Base-by-base conservation (phyloP, 2,113 vertebrate species). In the Engraulis encrasicolus region DNA sequence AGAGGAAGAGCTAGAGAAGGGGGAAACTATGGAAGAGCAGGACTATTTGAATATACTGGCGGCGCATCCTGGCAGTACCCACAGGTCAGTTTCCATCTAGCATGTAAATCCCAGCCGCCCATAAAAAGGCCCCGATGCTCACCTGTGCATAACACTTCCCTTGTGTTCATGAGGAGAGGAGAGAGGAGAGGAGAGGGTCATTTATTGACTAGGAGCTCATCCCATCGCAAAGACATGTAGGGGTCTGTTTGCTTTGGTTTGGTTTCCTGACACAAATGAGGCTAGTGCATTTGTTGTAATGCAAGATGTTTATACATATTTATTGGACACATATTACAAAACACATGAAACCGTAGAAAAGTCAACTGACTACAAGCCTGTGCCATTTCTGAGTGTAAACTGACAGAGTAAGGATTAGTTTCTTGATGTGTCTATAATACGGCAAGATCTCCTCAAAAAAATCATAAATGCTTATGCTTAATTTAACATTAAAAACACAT, bases 21-120 rank as follows among this genome's bases (percentile, higher is more conserved):
- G 17, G 20, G 52, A 54, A 54, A 12, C 23, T n/a, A n/a, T n/a
- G 27, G 0, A 9, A 74, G 66, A 2, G 0, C 27, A 74, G 66
- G 17, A 34, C 27, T 74, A 74, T 74, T 74, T 74, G 66, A 74
- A 74, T 74, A 74, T 74, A 14, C 1, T 74, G 66, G 34, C 66
- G 0, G 27, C 9, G 34, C 34, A 34, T 34, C 27, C 66, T 74
- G 66, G 66, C 66, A 34, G 14, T 5, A 3, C 2, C 23, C 12
- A 14, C 27, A 74, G 6, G 27, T 3, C 27, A 34, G 31, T 2
- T 74, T 34, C 23, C 27, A 17, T 12, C 66, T 34, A 3, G 12
- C 58, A 74, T 74, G 66, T 74, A 74, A 74, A 74, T 74, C 23
- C 66, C 2, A 12, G 3, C 66, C 15, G 3, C 66, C 15, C 27